Percentiles rank a stretch among this genome's conserved stretches.
Evolutionary conservation across 2,113 vertebrate genomes (phyloP).

Genomic region (Leptobrachium leishanense): DNA sequence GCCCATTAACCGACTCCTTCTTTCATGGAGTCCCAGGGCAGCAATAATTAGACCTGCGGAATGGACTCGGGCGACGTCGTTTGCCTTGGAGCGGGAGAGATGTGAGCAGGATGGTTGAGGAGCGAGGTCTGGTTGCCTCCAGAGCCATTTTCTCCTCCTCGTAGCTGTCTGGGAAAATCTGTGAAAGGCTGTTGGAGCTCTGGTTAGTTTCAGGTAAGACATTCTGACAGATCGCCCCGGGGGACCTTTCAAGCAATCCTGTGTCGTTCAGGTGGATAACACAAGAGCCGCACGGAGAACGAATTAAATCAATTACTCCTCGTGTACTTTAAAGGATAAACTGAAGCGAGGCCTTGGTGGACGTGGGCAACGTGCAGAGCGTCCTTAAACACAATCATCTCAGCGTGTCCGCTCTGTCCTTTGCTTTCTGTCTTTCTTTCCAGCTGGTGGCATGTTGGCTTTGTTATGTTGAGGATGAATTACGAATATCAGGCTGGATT

Average conservation of each 20-base stretch:
- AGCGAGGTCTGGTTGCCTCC: background rate
- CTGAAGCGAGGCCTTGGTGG: background rate
- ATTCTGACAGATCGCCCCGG: conserved; percentile 56
- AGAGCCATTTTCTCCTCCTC: background rate
- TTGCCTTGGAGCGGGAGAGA: background rate
- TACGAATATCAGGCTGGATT: no score
- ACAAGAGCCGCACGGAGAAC: conserved; percentile 31
- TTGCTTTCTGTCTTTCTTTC: no score
- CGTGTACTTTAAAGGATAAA: background rate
- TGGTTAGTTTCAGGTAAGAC: conserved; percentile 52
- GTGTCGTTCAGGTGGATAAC: conserved; percentile 26
- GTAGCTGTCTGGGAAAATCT: conserved; percentile 21
- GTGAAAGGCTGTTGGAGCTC: conserved; percentile 32
- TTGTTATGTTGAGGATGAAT: no score
- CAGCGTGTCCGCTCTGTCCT: background rate
- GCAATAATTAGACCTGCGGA: background rate
- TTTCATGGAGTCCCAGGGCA: background rate
- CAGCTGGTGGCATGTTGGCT: no score
- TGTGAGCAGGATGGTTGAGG: background rate
- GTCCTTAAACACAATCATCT: background rate
- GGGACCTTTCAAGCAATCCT: conserved; percentile 42
- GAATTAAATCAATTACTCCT: conserved; percentile 57
- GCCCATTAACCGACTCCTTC: background rate
- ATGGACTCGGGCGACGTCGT: background rate
- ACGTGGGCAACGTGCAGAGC: background rate